A percentile compares a stretch with the other conserved stretches of the same genome.
phyloP scores from a whole-genome alignment of 2,888 invertebrate genomes.

The Pristionchus mayeri region DNA sequence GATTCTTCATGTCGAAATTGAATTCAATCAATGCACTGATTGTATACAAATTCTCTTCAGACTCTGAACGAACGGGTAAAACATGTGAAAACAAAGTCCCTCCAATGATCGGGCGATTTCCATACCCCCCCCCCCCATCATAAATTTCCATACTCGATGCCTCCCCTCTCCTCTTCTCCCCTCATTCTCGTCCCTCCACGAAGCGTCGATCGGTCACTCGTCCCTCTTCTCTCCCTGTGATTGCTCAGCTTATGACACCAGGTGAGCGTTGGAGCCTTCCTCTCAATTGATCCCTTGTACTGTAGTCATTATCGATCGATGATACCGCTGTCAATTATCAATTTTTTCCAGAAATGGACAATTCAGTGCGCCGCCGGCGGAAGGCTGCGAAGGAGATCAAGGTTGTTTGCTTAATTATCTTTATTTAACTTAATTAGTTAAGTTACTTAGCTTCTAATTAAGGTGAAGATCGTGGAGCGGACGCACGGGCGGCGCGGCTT shows the following conservation, averaged over 20 bases:
- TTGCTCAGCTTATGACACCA: not conserved
- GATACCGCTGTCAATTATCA: too few species aligned
- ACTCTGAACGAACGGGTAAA: too few species aligned
- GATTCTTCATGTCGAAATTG: too few species aligned
- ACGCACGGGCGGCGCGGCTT: not conserved
- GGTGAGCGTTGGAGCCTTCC: not conserved
- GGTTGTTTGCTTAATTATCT: too few species aligned
- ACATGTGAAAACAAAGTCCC: too few species aligned
- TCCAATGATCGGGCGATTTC: too few species aligned
- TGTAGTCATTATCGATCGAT: conserved; percentile 2
- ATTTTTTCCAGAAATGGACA: not conserved
- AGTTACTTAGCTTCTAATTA: too few species aligned
- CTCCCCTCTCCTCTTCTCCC: not conserved
- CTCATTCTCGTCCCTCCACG: not conserved
- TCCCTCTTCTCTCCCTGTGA: not conserved
- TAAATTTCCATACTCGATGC: conserved; percentile 1
- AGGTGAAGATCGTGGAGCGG: conserved; percentile 7
- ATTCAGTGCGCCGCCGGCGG: not conserved
- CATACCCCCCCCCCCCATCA: not conserved
- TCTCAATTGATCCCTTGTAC: not conserved
- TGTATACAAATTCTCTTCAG: too few species aligned
- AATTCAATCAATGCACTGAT: too few species aligned
- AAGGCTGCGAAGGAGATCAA: conserved; percentile 4
- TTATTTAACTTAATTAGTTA: too few species aligned
- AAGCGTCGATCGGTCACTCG: not conserved